Percentiles rank a stretch among this genome's conserved stretches.
Evolutionary conservation across 2,888 invertebrate species (phyloP).

Genomic region (Luperina testacea): DNA sequence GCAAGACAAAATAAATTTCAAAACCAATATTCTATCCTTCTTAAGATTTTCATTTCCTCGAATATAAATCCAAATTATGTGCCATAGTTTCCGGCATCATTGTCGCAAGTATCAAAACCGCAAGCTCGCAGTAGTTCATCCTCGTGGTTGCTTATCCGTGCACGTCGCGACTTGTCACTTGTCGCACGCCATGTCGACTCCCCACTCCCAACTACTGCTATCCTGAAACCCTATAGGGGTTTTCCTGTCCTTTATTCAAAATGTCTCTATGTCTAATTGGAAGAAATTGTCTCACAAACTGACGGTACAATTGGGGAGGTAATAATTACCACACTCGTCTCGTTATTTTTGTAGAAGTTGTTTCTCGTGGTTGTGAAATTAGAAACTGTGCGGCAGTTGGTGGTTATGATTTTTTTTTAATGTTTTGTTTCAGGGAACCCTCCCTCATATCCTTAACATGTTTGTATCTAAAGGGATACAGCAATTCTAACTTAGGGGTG

Average conservation of each 20-base stretch:
- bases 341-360: slow-evolving; percentile 18
- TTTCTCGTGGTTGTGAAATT: slow-evolving; percentile 17
- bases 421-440: background rate
- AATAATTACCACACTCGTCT: slow-evolving; percentile 47
- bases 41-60: background rate
- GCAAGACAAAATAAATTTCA: background rate
- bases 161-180: slow-evolving; percentile 86
- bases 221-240: slow-evolving; percentile 79
- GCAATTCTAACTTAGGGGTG: too few species aligned
- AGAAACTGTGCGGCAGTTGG: background rate
- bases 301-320: slow-evolving; percentile 46
- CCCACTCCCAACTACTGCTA: slow-evolving; percentile 68
- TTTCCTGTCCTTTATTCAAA: slow-evolving; percentile 76
- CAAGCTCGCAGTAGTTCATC: slow-evolving; percentile 64
- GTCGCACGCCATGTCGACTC: slow-evolving; percentile 83
- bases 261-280: slow-evolving; percentile 70
- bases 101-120: slow-evolving; percentile 74
- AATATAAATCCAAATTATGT: slow-evolving; percentile 2
- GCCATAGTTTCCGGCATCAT: background rate
- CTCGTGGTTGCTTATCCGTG: slow-evolving; percentile 83
- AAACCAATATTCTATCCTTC: background rate
- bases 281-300: slow-evolving; percentile 63
- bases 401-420: background rate
- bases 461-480: background rate
- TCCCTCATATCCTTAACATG: background rate